phyloP scores from a whole-genome alignment of 2,888 invertebrate genomes.

The Drosophila subquinaria region DNA sequence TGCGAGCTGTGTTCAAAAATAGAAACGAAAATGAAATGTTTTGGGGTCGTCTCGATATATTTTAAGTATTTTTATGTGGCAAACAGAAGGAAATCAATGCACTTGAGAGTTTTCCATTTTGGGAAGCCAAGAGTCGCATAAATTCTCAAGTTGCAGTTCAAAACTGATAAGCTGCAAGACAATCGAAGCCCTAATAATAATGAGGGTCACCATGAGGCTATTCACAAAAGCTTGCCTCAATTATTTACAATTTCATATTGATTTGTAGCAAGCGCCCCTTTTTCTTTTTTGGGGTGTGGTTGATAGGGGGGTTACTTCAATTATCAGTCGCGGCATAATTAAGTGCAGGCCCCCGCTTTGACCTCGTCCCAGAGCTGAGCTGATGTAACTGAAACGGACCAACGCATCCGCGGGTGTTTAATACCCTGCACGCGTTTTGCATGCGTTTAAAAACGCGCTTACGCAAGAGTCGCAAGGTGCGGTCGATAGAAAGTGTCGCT shows the following conservation, averaged over 20 bases:
- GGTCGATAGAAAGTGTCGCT: constrained; percentile 71
- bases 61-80: constrained; percentile 36
- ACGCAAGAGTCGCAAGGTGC: constrained; percentile 59
- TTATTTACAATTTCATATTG: constrained; percentile 76
- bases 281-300: background rate
- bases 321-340: constrained; percentile 62
- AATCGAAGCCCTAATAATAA: constrained; percentile 53
- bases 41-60: constrained; percentile 35
- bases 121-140: constrained; percentile 37
- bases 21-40: constrained; percentile 43
- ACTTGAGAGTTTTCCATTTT: constrained; percentile 63
- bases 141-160: constrained; percentile 40
- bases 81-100: constrained; percentile 53
- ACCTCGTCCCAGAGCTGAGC: constrained; percentile 57
- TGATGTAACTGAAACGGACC: constrained; percentile 40
- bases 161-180: constrained; percentile 57
- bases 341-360: constrained; percentile 47
- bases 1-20: constrained; percentile 47
- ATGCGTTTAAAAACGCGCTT: constrained; percentile 72
- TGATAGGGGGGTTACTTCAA: constrained; percentile 20
- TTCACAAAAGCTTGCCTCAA: constrained; percentile 41
- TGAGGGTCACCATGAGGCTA: constrained; percentile 62
- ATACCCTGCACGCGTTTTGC: constrained; percentile 73
- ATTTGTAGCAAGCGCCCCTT: constrained; percentile 48
- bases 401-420: constrained; percentile 29